Conservation (phyloP, 2,113 vertebrate genomes). For the Pelmatolapia mariae region DNA sequence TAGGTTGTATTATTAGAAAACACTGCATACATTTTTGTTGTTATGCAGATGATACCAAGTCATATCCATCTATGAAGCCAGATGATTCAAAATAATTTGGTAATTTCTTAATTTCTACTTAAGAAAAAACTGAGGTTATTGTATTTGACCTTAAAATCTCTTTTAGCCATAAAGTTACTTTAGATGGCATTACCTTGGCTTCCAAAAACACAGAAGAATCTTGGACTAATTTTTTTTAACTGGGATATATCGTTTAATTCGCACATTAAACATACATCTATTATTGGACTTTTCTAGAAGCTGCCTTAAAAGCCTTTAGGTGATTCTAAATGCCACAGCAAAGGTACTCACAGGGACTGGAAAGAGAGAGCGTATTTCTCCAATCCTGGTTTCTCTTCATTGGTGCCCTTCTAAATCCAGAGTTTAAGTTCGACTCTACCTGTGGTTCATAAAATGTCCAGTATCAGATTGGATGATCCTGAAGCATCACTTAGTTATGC, state of each 20-base stretch:
- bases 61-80: not conserved
- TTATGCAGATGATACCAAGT: not conserved
- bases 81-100: not conserved
- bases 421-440: not conserved
- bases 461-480: not conserved
- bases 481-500: not conserved
- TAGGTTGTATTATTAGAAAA: too few relatives aligned
- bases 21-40: too few relatives aligned
- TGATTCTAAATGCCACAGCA: not conserved
- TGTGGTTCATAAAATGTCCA: not conserved
- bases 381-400: not conserved
- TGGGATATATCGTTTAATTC: rapidly evolving
- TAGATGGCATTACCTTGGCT: not conserved
- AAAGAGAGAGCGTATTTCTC: not conserved
- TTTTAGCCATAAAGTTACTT: not conserved
- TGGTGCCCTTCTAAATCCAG: not conserved
- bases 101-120: not conserved
- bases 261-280: not conserved
- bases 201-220: not conserved
- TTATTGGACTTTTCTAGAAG: not conserved
- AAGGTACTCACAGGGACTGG: not conserved
- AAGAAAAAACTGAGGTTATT: not conserved
- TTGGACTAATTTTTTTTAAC: not conserved
- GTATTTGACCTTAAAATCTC: not conserved
- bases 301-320: not conserved